These are phyloP conservation scores for Pyrgus malvae DNA, from an alignment of 2,888 invertebrate species.

Conservation along the genomic window DNA sequence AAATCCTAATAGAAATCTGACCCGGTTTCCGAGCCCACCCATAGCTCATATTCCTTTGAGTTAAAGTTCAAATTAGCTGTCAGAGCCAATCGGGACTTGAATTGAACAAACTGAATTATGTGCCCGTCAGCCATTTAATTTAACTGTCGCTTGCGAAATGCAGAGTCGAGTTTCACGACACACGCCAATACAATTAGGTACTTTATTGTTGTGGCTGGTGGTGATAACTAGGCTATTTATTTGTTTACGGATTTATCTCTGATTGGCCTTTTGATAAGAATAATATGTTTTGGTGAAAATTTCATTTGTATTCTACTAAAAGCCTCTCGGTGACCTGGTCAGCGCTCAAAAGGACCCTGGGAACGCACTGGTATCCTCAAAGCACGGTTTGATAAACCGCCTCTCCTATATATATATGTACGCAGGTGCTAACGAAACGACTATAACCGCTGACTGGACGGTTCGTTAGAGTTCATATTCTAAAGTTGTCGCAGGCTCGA, in stretches of 20 bases:
- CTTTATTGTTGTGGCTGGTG: conserved; percentile 6
- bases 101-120: conserved; percentile 28
- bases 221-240: not conserved
- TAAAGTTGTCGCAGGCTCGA: too few relatives aligned
- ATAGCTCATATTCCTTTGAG: conserved; percentile 19
- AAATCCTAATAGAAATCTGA: conserved; percentile 40
- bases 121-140: conserved; percentile 30
- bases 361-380: too few relatives aligned
- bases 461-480: too few relatives aligned
- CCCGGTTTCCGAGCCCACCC: conserved; percentile 33
- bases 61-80: conserved; percentile 34
- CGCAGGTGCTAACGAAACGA: too few relatives aligned
- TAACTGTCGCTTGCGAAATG: conserved; percentile 31
- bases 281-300: too few relatives aligned
- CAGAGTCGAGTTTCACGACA: conserved; percentile 15
- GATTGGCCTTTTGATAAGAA: not conserved
- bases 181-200: conserved; percentile 1
- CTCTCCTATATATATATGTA: too few relatives aligned
- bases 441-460: too few relatives aligned
- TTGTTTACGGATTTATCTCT: not conserved
- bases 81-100: conserved; percentile 26
- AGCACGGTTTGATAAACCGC: too few relatives aligned
- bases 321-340: too few relatives aligned
- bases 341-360: too few relatives aligned
- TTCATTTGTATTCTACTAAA: too few relatives aligned